A percentile compares a stretch with the other conserved stretches of the same genome.
phyloP scores from a whole-genome alignment of 2,113 vertebrate species.

The Aptenodytes forsteri region DNA sequence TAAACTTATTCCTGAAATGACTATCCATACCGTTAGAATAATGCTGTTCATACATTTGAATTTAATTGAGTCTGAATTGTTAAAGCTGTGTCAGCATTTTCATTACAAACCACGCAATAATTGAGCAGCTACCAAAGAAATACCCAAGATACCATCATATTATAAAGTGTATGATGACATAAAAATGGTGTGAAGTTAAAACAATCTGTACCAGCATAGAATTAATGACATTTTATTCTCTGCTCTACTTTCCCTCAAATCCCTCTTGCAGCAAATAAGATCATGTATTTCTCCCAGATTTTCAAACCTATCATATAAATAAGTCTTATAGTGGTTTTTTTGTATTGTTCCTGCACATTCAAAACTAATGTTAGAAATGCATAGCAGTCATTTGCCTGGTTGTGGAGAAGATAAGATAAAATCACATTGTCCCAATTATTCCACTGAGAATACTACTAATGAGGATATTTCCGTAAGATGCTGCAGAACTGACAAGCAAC shows the following conservation, averaged over 20 bases:
- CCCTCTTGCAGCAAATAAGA: neutral
- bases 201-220: neutral
- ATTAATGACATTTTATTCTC: neutral
- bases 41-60: neutral
- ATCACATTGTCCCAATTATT: neutral
- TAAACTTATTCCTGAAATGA: neutral
- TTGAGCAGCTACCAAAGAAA: neutral
- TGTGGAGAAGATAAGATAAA: slow-evolving; percentile 2
- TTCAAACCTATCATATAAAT: neutral
- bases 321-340: neutral
- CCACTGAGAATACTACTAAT: neutral
- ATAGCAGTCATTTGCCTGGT: neutral
- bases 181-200: neutral
- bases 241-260: neutral
- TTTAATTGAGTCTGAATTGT: neutral
- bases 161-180: neutral
- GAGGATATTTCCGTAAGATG: neutral
- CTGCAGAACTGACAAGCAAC: neutral
- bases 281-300: neutral
- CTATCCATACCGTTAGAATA: neutral
- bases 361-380: slow-evolving; percentile 13
- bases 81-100: slow-evolving; percentile 7
- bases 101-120: neutral
- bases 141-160: neutral
- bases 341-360: neutral